Conservation (phyloP, 1,140 invertebrate species). For the Diabrotica virgifera region DNA sequence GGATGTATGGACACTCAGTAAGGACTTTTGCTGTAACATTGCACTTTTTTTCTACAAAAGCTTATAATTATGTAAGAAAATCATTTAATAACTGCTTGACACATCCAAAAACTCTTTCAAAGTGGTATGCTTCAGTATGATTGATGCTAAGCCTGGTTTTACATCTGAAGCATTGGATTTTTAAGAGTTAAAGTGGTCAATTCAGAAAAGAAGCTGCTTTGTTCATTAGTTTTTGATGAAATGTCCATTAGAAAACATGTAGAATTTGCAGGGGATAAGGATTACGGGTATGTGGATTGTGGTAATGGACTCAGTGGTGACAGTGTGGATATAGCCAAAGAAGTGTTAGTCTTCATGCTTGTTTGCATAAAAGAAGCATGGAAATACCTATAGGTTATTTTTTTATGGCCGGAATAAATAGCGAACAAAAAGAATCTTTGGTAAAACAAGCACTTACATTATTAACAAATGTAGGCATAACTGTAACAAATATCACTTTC, state of each 20-base stretch:
- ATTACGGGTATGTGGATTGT: constrained; percentile 37
- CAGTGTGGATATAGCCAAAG: constrained; percentile 33
- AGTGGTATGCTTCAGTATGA: constrained; percentile 46
- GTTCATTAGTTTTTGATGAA: constrained; percentile 35
- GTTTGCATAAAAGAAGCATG: constrained; percentile 38
- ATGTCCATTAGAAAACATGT: constrained; percentile 22
- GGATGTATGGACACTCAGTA: constrained; percentile 21
- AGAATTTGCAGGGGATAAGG: constrained; percentile 33
- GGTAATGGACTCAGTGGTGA: constrained; percentile 29
- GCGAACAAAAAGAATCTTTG: constrained; percentile 17
- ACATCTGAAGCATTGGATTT: constrained; percentile 42
- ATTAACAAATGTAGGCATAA: no score
- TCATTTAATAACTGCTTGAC: constrained; percentile 45
- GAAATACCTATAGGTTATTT: constrained; percentile 33
- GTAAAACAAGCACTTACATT: constrained; percentile 19
- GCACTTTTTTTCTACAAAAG: constrained; percentile 46
- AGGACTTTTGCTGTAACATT: constrained; percentile 43
- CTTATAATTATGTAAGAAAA: constrained; percentile 47
- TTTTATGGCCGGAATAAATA: constrained; percentile 17
- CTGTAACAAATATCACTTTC: no score
- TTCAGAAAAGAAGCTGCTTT: constrained; percentile 24
- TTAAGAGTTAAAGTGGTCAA: constrained; percentile 32
- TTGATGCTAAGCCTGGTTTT: constrained; percentile 45
- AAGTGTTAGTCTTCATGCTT: constrained; percentile 42
- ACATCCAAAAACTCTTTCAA: constrained; percentile 43